Conservation (phyloP, 2,888 invertebrate species). For the Andrena haemorrhoa region DNA sequence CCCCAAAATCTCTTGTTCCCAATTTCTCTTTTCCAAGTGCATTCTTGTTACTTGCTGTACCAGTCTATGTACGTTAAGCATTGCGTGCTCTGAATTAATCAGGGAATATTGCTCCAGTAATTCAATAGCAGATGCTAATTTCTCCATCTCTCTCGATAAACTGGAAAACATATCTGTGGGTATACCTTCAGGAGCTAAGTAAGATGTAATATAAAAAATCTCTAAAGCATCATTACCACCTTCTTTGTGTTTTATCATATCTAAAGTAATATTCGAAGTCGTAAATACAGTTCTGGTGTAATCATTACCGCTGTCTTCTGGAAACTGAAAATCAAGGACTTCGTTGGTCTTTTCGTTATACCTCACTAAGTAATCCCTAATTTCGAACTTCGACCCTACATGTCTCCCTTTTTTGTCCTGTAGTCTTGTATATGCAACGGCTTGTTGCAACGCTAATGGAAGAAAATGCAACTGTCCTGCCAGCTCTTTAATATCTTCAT, state of each 20-base stretch:
- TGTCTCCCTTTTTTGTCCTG: neutral
- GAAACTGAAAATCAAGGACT: neutral
- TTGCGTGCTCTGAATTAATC: neutral
- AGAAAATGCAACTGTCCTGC: neutral
- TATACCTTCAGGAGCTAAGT: slow-evolving; percentile 7
- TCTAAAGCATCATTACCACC: neutral
- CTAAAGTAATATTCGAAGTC: slow-evolving; percentile 7
- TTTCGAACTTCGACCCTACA: neutral
- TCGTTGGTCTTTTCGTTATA: neutral
- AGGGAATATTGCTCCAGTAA: slow-evolving; percentile 12
- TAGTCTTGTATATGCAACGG: neutral
- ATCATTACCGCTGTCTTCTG: neutral
- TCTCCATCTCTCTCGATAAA: neutral
- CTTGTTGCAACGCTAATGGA: slow-evolving; percentile 2
- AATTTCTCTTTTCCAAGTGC: neutral
- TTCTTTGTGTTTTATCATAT: neutral
- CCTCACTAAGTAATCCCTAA: neutral
- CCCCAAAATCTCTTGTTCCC: neutral
- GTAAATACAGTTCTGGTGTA: neutral
- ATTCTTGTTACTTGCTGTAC: slow-evolving; percentile 10
- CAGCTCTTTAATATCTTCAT: neutral
- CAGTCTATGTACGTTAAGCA: neutral
- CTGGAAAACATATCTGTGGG: neutral
- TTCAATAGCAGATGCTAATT: neutral
- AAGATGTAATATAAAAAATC: neutral